Evolutionary conservation across 2,113 vertebrate species (phyloP).

Genomic region (Serilophus lunatus): DNA sequence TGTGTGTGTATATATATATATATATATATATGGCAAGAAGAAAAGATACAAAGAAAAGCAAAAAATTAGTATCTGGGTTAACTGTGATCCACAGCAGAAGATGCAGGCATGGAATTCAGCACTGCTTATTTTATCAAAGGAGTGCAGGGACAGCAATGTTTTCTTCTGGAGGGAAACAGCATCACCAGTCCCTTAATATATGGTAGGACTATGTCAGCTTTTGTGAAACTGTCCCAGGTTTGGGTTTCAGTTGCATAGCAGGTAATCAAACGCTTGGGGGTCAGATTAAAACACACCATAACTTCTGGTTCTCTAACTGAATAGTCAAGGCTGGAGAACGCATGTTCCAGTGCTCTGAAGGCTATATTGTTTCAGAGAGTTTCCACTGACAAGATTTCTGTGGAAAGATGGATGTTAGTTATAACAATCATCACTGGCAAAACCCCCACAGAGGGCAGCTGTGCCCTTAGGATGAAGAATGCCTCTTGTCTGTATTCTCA

Average conservation of each 20-base stretch:
- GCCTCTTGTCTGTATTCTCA: neutral
- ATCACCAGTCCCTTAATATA: neutral
- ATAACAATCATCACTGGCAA: neutral
- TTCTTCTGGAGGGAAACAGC: neutral
- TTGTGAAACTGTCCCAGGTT: neutral
- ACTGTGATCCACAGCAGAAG: neutral
- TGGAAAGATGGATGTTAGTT: neutral
- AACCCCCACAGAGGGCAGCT: neutral
- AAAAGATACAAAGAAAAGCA: neutral
- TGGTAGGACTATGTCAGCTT: neutral
- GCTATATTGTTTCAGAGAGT: neutral
- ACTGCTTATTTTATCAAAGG: neutral
- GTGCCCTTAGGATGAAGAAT: neutral
- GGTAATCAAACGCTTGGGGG: neutral
- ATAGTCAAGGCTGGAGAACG: neutral
- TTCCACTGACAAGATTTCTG: neutral
- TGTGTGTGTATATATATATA: no score
- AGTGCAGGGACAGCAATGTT: accelerated
- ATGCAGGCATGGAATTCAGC: neutral
- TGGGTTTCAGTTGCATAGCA: neutral
- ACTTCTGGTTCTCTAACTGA: neutral
- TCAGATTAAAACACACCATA: neutral
- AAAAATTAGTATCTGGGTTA: neutral
- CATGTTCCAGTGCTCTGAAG: neutral
- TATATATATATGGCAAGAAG: neutral